Conservation (phyloP, 2,113 vertebrate genomes). For the Lepus europaeus region DNA sequence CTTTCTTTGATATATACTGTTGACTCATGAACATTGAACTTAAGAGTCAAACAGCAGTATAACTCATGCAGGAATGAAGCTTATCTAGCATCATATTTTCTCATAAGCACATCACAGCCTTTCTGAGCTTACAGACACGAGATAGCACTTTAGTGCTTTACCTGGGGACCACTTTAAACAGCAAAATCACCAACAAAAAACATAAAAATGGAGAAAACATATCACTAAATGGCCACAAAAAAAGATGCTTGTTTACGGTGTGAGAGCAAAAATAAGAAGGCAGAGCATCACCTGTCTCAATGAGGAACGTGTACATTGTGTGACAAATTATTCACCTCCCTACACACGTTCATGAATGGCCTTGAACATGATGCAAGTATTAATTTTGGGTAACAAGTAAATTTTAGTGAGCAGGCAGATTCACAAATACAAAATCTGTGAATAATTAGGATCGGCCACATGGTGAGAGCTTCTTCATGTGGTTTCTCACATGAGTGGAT, state of each 20-base stretch:
- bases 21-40: slow-evolving; percentile 30
- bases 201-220: not conserved
- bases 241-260: not conserved
- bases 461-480: not conserved
- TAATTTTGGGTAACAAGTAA: not conserved
- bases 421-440: not conserved
- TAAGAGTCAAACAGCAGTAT: not conserved
- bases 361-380: not conserved
- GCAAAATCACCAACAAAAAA: slow-evolving; percentile 33
- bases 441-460: not conserved
- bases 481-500: not conserved
- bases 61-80: not conserved
- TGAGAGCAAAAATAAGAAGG: slow-evolving; percentile 15
- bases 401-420: slow-evolving; percentile 9
- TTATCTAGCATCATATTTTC: slow-evolving; percentile 9
- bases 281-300: not conserved
- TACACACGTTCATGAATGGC: not conserved
- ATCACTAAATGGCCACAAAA: slow-evolving; percentile 29
- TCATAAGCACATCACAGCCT: not conserved
- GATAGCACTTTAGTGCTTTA: not conserved
- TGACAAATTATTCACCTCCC: not conserved
- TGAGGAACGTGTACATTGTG: not conserved
- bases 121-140: not conserved
- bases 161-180: slow-evolving; percentile 8
- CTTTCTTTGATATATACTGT: slow-evolving; percentile 39